A percentile compares a stretch with the other conserved stretches of the same genome.
Evolutionary conservation across 2,113 vertebrate genomes (phyloP).

Genomic region (Scomber colias): DNA sequence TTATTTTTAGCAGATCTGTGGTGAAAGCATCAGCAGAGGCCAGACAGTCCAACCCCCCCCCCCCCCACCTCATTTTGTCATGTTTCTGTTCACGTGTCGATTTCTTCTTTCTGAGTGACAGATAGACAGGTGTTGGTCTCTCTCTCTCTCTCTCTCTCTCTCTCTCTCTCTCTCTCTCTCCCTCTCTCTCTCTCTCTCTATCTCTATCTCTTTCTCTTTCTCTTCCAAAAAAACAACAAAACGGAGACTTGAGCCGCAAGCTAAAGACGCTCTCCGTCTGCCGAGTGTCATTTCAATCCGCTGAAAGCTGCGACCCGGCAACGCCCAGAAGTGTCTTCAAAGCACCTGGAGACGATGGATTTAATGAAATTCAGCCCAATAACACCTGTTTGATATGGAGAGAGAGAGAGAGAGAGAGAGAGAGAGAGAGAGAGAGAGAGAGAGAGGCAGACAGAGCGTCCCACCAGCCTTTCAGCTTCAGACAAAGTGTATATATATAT

Average conservation of each 20-base stretch:
- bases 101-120: too few species aligned
- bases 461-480: slow-evolving; percentile 9
- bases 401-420: background rate
- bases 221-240: slow-evolving; percentile 24
- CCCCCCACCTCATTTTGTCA: too few species aligned
- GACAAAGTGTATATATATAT: background rate
- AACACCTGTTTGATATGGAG: slow-evolving; percentile 49
- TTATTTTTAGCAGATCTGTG: too few species aligned
- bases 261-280: slow-evolving; percentile 20
- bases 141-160: background rate
- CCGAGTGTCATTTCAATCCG: slow-evolving; percentile 53
- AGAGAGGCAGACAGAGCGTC: background rate
- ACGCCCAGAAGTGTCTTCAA: slow-evolving; percentile 42
- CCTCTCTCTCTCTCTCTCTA: background rate
- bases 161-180: background rate
- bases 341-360: slow-evolving; percentile 20
- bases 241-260: background rate
- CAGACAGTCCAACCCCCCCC: too few species aligned
- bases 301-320: slow-evolving; percentile 21
- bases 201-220: too few species aligned
- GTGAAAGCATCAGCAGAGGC: too few species aligned
- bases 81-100: too few species aligned
- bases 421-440: background rate
- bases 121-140: background rate
- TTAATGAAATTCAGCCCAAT: slow-evolving; percentile 56